A percentile compares a stretch with the other conserved stretches of the same genome.
phyloP scores from a whole-genome alignment of 2,113 vertebrate species.

The Peucedramus taeniatus region DNA sequence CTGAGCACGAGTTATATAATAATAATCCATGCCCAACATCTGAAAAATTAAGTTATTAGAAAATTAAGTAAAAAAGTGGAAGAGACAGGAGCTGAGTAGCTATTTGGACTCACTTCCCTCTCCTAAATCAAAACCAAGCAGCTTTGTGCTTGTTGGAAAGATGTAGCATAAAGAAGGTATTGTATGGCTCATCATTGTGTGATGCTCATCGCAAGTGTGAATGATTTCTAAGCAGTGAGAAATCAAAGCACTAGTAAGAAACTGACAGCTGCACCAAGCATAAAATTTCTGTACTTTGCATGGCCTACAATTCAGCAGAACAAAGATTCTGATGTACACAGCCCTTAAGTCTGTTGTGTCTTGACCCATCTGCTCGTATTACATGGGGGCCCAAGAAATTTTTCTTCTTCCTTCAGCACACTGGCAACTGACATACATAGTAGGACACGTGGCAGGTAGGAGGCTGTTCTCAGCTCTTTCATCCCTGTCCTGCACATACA shows the following conservation, averaged over 20 bases:
- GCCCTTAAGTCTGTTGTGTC: neutral
- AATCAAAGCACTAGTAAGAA: neutral
- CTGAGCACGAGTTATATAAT: neutral
- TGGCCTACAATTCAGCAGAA: neutral
- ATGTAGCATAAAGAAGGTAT: neutral
- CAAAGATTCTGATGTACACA: neutral
- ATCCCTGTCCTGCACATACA: neutral
- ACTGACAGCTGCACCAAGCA: neutral
- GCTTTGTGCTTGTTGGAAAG: neutral
- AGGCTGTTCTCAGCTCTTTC: neutral
- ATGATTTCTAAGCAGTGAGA: neutral
- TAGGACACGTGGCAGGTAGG: neutral
- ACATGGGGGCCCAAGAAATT: neutral
- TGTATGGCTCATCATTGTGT: neutral
- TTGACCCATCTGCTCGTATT: neutral
- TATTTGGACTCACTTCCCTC: neutral
- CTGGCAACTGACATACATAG: neutral
- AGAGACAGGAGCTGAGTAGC: neutral
- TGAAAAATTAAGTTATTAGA: neutral
- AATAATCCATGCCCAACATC: neutral
- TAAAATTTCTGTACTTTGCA: neutral
- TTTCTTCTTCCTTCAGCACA: neutral
- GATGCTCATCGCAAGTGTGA: neutral
- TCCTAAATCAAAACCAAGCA: neutral
- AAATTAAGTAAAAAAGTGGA: neutral